Conservation (phyloP, 2,113 vertebrate genomes). For the Xenotilapia flavipinnis region DNA sequence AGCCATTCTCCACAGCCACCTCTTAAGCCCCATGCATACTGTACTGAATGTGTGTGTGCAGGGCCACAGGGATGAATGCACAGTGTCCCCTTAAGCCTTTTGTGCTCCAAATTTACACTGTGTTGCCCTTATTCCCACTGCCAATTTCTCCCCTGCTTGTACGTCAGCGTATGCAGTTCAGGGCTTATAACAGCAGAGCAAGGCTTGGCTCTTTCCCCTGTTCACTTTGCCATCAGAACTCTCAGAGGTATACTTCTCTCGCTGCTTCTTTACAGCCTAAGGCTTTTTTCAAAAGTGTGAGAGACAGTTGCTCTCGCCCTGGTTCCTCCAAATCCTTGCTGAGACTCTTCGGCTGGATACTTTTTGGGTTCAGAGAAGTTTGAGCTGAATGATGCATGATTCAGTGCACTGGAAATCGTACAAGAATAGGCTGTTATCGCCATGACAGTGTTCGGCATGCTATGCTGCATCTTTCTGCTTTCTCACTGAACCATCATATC, state of each 20-base stretch:
- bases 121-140: constrained; percentile 58
- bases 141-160: constrained; percentile 47
- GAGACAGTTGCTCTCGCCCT: constrained; percentile 28
- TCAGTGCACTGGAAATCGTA: background rate
- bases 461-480: background rate
- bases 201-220: constrained; percentile 49
- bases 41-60: background rate
- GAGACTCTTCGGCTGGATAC: constrained; percentile 20
- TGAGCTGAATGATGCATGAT: constrained; percentile 31
- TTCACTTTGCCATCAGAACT: constrained; percentile 45
- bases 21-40: constrained; percentile 38
- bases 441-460: background rate
- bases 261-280: constrained; percentile 46
- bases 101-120: constrained; percentile 57
- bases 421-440: constrained; percentile 17
- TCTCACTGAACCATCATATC: background rate
- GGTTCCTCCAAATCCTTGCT: constrained; percentile 26
- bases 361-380: constrained; percentile 29
- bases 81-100: constrained; percentile 51
- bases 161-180: constrained; percentile 21
- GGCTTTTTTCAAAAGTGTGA: constrained; percentile 28
- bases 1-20: constrained; percentile 39
- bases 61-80: constrained; percentile 29
- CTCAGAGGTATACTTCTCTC: constrained; percentile 50
- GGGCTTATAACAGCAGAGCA: constrained; percentile 37